Evolutionary conservation across 2,888 invertebrate genomes (phyloP), one percentile per base, ranked within the genome.

Genomic region (Melanostoma scalare): DNA sequence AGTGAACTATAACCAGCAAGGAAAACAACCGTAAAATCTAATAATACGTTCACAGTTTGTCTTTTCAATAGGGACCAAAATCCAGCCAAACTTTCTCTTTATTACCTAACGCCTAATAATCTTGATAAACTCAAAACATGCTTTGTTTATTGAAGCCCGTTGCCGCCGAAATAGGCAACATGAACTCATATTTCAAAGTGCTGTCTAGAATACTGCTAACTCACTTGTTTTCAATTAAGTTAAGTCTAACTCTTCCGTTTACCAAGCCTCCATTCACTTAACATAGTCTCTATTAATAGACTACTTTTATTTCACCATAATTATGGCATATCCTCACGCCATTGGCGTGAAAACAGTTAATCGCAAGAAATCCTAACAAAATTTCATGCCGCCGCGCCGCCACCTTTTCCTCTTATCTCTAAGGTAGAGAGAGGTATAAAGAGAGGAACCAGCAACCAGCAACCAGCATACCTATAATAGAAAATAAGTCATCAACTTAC

Each of bases 401-500:
- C 38, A 55, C 10, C 71, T 10, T 44, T 10, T 52, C 42, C 38
- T 38, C 4, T 36, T 44, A 44, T 44, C 42, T 10, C 42, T 42
- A 31, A 42, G 5, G 3, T 2, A n/a, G 6, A 5, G 4, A 53
- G 9, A 33, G 53, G 36, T 40, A 52, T 48, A 46, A 52, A 20
- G 20, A 20, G 20, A 20, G 20, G 20, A 1, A 20, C 20, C 20
- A 20, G 20, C 20, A 20, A 20, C 20, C 20, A 20, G 20, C 20
- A 20, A 20, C 20, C 20, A 20, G 20, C 20, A 20, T 20, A 20
- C 20, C 20, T 20, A 20, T 20, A 20, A 20, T 68, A 42, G 33
- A 84, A 67, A 84, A 79, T 84, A 84, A 84, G 84, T 79, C 79
- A 84, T 84, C 84, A 84, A 71, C 79, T 69, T 74, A 60, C 69